A percentile compares a stretch with the other conserved stretches of the same genome.
Conservation (phyloP, 2,888 invertebrate genomes). For the Spilosoma lubricipeda region DNA sequence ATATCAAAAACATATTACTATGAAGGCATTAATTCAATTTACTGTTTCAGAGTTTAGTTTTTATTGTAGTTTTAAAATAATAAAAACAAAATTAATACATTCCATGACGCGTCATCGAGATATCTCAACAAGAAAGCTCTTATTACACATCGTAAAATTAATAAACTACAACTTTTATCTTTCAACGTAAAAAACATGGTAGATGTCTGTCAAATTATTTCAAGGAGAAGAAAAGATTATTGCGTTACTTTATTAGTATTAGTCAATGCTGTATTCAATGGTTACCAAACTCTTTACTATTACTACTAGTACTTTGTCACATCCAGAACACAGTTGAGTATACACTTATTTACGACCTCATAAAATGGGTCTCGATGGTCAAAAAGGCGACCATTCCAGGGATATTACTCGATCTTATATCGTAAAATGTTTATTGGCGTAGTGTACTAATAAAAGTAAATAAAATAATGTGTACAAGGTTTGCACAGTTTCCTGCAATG, state of each 20-base stretch:
- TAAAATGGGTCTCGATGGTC: constrained; percentile 23
- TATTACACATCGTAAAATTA: not conserved
- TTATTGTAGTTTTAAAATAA: too few species aligned
- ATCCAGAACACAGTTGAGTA: constrained; percentile 6
- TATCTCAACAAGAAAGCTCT: not conserved
- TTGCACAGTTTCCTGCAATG: constrained; percentile 13
- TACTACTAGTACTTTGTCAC: not conserved
- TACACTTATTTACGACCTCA: constrained; percentile 34
- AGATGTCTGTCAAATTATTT: not conserved
- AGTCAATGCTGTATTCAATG: not conserved
- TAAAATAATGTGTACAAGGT: constrained; percentile 18
- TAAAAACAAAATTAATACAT: too few species aligned
- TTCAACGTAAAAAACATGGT: not conserved
- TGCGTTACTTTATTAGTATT: not conserved
- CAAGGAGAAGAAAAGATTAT: not conserved
- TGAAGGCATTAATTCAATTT: too few species aligned
- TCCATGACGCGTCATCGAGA: not conserved
- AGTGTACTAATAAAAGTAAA: constrained; percentile 20
- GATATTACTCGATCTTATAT: constrained; percentile 17
- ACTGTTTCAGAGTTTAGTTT: too few species aligned
- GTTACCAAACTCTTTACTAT: constrained; percentile 10
- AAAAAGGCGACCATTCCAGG: constrained; percentile 16
- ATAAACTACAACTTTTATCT: too few species aligned
- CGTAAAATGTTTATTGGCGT: constrained; percentile 40
- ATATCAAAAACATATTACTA: not conserved